Evolutionary conservation across 2,113 vertebrate genomes (phyloP), one percentile per base, ranked within the genome.

Genomic region (Uria aalge): DNA sequence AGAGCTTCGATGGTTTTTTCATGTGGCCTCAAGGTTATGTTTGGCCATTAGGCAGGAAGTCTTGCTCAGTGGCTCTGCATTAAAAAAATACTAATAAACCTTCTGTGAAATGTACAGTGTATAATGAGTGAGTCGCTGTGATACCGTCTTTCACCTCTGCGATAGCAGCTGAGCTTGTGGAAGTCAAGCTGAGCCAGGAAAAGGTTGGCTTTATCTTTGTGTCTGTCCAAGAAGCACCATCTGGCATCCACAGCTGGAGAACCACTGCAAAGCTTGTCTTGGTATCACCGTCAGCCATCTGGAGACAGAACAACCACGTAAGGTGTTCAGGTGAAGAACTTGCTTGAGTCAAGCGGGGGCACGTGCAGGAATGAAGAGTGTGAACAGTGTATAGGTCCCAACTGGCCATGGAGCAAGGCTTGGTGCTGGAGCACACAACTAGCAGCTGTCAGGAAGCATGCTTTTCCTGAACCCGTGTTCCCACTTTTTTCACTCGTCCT

Each of bases 401-500:
- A 29, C n/a, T 0, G 1, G 21, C n/a, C 27, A 13, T 0, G 0
- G 34, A 32, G 38, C 18, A 38, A 30, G 43, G 26, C 22, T 30
- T n/a, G 62, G 21, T 62, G 57, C 36, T 72, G 63, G 38, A 68
- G 32, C 59, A 71, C 47, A 63, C 24, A 53, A 22, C 36, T 34
- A 56, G 36, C 32, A 79, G 45, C 59, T 47, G 30, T 29, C 30
- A 34, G 63, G 56, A 71, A 75, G 10, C 18, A 22, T 57, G 29
- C 8, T 68, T 52, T 41, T 72, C 59, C 34, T 73, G 43, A n/a
- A 38, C 9, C 5, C 43, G 4, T 38, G 14, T 71, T 71, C 36
- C 23, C 40, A 20, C 9, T 34, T 26, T 14, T 55, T 88, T 62
- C n/a, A 1, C 16, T 76, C 1, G 0, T 67, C 63, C 57, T 73